Percentiles rank a stretch among this genome's conserved stretches.
Conservation (phyloP, 2,113 vertebrate species). For the Pelecanoides urinatrix region DNA sequence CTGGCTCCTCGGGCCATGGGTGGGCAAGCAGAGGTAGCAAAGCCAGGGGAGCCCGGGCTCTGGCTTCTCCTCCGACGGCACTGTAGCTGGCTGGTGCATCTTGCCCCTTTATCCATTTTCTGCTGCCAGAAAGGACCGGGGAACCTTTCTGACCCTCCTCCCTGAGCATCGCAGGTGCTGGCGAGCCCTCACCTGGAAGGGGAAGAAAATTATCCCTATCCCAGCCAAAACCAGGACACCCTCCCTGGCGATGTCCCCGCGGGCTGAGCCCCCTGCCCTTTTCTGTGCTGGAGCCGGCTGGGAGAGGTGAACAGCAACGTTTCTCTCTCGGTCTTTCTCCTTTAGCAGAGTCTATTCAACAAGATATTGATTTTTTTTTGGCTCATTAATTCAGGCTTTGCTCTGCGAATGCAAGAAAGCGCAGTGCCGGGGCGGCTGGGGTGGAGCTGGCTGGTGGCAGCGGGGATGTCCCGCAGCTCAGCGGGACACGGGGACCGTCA, state of each 20-base stretch:
- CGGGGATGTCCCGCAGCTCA: background rate
- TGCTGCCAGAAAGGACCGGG: background rate
- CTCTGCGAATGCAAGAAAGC: background rate
- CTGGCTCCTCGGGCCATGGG: background rate
- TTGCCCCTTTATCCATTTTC: background rate
- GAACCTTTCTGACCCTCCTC: too few relatives aligned
- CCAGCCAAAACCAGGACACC: too few relatives aligned
- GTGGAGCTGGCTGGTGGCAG: background rate
- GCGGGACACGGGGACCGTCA: background rate
- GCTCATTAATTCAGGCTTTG: background rate
- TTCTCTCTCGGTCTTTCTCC: background rate
- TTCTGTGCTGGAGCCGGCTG: background rate
- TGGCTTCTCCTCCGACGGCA: fast-evolving
- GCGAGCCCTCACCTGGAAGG: background rate
- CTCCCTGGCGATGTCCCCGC: background rate
- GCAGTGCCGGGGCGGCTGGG: background rate
- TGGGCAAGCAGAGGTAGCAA: background rate
- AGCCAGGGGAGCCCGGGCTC: background rate
- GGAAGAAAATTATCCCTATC: too few relatives aligned
- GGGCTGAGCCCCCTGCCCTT: background rate
- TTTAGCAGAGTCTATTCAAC: background rate
- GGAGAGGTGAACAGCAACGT: background rate
- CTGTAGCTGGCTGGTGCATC: background rate
- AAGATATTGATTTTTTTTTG: background rate
- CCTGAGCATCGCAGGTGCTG: background rate